phyloP scores from a whole-genome alignment of 2,113 vertebrate genomes.

The Microcebus tavaratra region DNA sequence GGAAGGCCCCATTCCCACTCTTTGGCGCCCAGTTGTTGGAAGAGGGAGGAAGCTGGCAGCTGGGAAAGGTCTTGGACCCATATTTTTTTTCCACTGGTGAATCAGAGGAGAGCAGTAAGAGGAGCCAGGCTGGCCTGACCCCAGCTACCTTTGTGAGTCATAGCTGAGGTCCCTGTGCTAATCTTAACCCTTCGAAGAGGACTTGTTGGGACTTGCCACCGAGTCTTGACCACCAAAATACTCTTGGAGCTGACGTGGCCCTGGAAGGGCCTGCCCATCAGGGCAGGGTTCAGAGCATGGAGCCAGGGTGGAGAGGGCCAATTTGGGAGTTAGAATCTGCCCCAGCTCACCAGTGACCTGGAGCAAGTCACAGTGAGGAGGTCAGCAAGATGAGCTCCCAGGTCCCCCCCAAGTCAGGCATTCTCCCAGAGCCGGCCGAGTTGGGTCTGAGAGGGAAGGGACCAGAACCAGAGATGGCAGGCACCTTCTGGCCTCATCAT shows the following conservation, averaged over 20 bases:
- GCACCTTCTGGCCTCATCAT: not conserved
- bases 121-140: conserved; percentile 74
- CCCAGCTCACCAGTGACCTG: not conserved
- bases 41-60: conserved; percentile 71
- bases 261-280: not conserved
- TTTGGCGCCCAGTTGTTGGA: conserved; percentile 38
- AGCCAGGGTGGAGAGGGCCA: not conserved
- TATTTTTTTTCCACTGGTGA: conserved; percentile 76
- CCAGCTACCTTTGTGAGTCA: conserved; percentile 84
- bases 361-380: not conserved
- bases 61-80: conserved; percentile 20
- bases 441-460: not conserved
- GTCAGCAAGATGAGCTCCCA: not conserved
- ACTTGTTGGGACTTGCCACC: conserved; percentile 82
- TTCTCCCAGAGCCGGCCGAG: not conserved
- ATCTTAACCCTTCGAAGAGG: conserved; percentile 79
- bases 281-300: not conserved
- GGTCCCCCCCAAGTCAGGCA: not conserved
- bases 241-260: conserved; percentile 61
- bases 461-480: not conserved
- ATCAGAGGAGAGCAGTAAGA: conserved; percentile 80
- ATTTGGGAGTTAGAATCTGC: not conserved
- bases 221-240: conserved; percentile 78
- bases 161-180: conserved; percentile 78
- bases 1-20: not conserved